These are phyloP conservation scores for Drosophila elegans DNA, from an alignment of 1,140 invertebrate species.

Conservation along the genomic window DNA sequence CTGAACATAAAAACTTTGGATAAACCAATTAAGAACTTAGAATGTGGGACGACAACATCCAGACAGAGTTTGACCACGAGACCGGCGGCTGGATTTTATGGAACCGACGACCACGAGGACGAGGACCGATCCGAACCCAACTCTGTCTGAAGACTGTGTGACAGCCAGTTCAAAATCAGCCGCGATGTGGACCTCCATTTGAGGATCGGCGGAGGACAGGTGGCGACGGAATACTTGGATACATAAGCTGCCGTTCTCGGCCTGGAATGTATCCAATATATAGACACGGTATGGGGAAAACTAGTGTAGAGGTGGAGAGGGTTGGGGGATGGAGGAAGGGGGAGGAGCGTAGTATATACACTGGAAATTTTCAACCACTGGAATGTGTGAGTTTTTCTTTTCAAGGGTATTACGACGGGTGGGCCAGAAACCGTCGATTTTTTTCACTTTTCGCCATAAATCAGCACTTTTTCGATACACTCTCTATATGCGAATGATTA, in stretches of 20 bases:
- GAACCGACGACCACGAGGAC: slow-evolving; percentile 28
- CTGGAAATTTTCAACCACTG: slow-evolving; percentile 71
- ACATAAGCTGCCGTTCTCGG: slow-evolving; percentile 67
- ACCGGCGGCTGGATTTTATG: slow-evolving; percentile 50
- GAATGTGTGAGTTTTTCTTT: slow-evolving; percentile 33
- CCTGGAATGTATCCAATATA: slow-evolving; percentile 14
- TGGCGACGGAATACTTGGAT: slow-evolving; percentile 44
- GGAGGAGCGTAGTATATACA: slow-evolving; percentile 60
- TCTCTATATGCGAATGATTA: slow-evolving; percentile 22
- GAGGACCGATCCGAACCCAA: slow-evolving; percentile 72
- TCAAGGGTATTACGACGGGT: slow-evolving; percentile 41
- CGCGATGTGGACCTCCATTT: slow-evolving; percentile 42
- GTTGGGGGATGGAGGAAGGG: slow-evolving; percentile 4
- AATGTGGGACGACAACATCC: slow-evolving; percentile 65
- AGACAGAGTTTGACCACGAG: slow-evolving; percentile 73
- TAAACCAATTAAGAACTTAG: slow-evolving; percentile 51
- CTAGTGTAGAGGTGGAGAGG: neutral
- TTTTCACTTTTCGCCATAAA: neutral
- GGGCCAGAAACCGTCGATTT: slow-evolving; percentile 6
- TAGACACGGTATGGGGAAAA: neutral
- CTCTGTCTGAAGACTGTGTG: slow-evolving; percentile 84
- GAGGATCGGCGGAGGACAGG: slow-evolving; percentile 66
- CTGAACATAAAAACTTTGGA: slow-evolving; percentile 27
- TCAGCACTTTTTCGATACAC: slow-evolving; percentile 4
- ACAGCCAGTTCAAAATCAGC: slow-evolving; percentile 27